Percentiles rank a stretch among this genome's conserved stretches.
phyloP scores from a whole-genome alignment of 2,888 invertebrate species.

The Fragum fragum region DNA sequence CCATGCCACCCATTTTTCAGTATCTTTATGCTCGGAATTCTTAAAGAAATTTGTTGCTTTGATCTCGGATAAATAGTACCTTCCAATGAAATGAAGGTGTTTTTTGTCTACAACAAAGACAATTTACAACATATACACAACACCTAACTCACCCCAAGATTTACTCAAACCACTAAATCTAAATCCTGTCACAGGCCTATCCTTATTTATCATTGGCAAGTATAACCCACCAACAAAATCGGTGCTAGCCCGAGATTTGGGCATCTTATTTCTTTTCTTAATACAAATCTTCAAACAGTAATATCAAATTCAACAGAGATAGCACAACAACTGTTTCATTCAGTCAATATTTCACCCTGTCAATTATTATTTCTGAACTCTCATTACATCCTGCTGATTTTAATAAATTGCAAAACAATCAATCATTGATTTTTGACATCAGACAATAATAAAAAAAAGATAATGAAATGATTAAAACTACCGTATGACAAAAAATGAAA shows the following conservation, averaged over 20 bases:
- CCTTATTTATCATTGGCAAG: constrained; percentile 67
- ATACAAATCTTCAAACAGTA: too few relatives aligned
- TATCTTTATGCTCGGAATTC: too few relatives aligned
- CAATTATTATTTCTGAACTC: neutral
- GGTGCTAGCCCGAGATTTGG: constrained; percentile 44
- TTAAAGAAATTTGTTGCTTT: too few relatives aligned
- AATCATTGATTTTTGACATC: neutral
- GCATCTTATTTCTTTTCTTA: neutral
- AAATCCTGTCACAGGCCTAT: constrained; percentile 61
- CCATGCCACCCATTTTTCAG: too few relatives aligned
- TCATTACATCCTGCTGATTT: neutral
- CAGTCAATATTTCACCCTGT: neutral
- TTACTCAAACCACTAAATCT: constrained; percentile 47
- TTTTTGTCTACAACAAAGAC: too few relatives aligned
- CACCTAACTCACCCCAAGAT: constrained; percentile 55
- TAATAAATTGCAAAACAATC: neutral
- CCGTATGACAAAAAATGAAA: too few relatives aligned
- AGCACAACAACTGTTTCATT: neutral
- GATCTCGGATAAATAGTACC: too few relatives aligned
- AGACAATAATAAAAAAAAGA: neutral
- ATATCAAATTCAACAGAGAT: too few relatives aligned
- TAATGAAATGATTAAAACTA: neutral
- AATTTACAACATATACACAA: too few relatives aligned
- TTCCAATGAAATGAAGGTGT: too few relatives aligned
- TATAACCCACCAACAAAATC: constrained; percentile 54